Evolutionary conservation across 2,797 vertebrate species (phyloP).

Genomic region (Sebastiscus tertius): DNA sequence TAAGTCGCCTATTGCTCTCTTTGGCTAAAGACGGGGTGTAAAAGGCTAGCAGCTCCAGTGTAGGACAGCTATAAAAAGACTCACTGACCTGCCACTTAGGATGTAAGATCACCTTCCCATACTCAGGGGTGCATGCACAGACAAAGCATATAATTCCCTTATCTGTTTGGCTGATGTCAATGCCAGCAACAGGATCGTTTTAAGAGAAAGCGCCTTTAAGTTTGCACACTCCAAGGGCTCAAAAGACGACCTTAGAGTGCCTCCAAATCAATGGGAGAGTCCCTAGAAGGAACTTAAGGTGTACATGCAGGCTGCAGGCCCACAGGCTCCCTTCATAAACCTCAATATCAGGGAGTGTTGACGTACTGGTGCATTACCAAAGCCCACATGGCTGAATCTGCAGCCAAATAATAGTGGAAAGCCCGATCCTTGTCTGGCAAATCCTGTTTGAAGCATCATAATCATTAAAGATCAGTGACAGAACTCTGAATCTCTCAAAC

Average conservation of each 20-base stretch:
- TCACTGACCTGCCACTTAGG: not conserved
- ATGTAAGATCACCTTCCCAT: not conserved
- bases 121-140: not conserved
- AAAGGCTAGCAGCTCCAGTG: not conserved
- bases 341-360: not conserved
- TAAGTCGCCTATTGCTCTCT: not conserved
- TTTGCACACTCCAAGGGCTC: not conserved
- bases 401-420: not conserved
- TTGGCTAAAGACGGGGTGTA: not conserved
- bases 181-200: not conserved
- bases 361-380: not conserved
- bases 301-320: not conserved
- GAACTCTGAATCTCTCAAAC: not conserved
- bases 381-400: not conserved
- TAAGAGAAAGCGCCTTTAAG: not conserved
- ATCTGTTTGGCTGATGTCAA: not conserved
- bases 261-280: not conserved
- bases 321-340: not conserved
- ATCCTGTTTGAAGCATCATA: not conserved
- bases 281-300: not conserved
- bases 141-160: not conserved
- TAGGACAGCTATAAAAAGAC: not conserved
- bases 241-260: not conserved
- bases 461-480: not conserved
- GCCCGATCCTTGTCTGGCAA: not conserved